Percentiles rank a stretch among this genome's conserved stretches.
Evolutionary conservation across 2,113 vertebrate genomes (phyloP).

Genomic region (Gadus chalcogrammus): DNA sequence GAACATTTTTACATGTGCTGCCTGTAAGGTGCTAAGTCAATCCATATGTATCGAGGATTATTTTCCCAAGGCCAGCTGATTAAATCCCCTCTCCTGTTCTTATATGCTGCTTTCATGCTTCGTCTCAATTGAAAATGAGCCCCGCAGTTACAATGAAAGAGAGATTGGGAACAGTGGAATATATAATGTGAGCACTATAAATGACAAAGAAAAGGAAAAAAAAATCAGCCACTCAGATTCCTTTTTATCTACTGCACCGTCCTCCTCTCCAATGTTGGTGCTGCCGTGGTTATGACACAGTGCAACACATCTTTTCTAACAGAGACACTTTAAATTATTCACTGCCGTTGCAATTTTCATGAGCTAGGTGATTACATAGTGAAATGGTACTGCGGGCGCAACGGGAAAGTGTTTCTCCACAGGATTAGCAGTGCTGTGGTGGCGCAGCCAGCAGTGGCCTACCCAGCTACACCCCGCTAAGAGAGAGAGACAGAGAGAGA

Average conservation of each 20-base stretch:
- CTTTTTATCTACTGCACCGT: slow-evolving; percentile 49
- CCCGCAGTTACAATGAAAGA: slow-evolving; percentile 41
- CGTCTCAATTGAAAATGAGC: slow-evolving; percentile 38
- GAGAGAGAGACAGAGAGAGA: too few relatives aligned
- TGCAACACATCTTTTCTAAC: slow-evolving; percentile 65
- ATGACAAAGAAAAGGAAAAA: slow-evolving; percentile 26
- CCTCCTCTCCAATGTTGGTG: slow-evolving; percentile 35
- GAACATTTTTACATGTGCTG: not conserved
- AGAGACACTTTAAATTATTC: slow-evolving; percentile 70
- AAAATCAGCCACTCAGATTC: slow-evolving; percentile 47
- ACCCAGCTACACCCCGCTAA: not conserved
- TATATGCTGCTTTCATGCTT: slow-evolving; percentile 8
- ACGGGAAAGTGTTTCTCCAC: slow-evolving; percentile 58
- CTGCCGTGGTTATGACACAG: slow-evolving; percentile 52
- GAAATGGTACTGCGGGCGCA: slow-evolving; percentile 62
- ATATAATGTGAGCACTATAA: slow-evolving; percentile 39
- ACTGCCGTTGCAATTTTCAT: slow-evolving; percentile 70
- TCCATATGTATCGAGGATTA: slow-evolving; percentile 14
- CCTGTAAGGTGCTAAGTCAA: slow-evolving; percentile 3
- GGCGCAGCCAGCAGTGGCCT: slow-evolving; percentile 27
- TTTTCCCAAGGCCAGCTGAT: not conserved
- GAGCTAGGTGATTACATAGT: slow-evolving; percentile 71
- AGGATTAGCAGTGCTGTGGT: slow-evolving; percentile 30
- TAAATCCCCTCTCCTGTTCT: slow-evolving; percentile 9
- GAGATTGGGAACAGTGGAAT: slow-evolving; percentile 43